phyloP scores from a whole-genome alignment of 2,797 vertebrate species.

The Hozukius guyotensis region DNA sequence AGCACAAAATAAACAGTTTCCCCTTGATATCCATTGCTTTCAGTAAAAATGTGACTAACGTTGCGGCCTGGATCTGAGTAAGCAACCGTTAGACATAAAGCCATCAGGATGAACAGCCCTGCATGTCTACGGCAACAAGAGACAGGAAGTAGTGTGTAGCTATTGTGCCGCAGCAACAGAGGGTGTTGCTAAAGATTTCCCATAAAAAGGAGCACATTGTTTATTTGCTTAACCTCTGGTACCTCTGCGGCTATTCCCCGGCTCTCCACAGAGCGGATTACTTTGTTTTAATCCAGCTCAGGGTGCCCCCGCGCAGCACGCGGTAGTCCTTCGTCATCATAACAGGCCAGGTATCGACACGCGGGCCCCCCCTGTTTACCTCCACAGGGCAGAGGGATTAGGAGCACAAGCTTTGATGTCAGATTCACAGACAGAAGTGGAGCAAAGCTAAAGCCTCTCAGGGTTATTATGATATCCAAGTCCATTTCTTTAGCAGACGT shows the following conservation, averaged over 20 bases:
- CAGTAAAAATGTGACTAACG: neutral
- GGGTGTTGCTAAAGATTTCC: slow-evolving; percentile 29
- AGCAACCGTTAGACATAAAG: neutral
- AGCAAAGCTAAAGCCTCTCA: slow-evolving; percentile 56
- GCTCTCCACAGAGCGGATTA: slow-evolving; percentile 71
- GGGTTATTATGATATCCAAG: slow-evolving; percentile 66
- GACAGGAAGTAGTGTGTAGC: neutral
- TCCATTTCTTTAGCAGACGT: slow-evolving; percentile 41
- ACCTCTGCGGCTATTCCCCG: slow-evolving; percentile 45
- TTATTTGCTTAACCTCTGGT: slow-evolving; percentile 64
- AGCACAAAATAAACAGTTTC: neutral
- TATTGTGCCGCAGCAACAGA: slow-evolving; percentile 2
- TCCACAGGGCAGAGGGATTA: slow-evolving; percentile 71
- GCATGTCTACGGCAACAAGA: neutral
- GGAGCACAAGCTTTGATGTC: slow-evolving; percentile 74
- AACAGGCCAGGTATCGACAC: slow-evolving; percentile 66
- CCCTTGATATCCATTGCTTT: neutral
- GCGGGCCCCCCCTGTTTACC: slow-evolving; percentile 61
- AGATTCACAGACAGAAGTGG: slow-evolving; percentile 65
- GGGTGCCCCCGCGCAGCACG: slow-evolving; percentile 55
- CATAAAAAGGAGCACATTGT: slow-evolving; percentile 49
- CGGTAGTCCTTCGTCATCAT: slow-evolving; percentile 41
- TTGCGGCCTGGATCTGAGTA: neutral
- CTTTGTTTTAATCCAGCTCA: slow-evolving; percentile 78
- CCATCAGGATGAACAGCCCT: neutral